phyloP scores from a whole-genome alignment of 2,113 vertebrate species.

The Ptyas mucosa region DNA sequence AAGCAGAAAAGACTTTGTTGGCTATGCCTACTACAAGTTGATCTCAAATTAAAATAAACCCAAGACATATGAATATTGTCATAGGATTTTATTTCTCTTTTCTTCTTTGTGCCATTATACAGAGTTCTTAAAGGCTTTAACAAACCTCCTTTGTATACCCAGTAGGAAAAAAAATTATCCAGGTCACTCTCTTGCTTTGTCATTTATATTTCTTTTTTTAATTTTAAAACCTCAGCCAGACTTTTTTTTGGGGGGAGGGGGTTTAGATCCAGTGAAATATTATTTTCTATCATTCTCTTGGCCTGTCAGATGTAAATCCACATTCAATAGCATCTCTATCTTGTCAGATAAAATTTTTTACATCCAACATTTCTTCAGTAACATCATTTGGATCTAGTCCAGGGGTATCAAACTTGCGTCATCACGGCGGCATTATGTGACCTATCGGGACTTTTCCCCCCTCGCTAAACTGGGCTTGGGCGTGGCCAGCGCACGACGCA shows the following conservation, averaged over 20 bases:
- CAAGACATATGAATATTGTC: not conserved
- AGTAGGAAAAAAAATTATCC: not conserved
- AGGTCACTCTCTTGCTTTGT: not conserved
- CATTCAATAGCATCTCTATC: not conserved
- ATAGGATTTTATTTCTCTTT: not conserved
- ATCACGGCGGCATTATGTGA: no score
- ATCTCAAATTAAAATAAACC: not conserved
- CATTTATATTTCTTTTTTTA: not conserved
- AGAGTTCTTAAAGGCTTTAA: not conserved
- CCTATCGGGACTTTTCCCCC: no score
- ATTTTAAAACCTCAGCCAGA: not conserved
- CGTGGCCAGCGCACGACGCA: no score
- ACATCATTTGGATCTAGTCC: not conserved
- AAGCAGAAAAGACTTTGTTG: not conserved
- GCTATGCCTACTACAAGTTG: not conserved
- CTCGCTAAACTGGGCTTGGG: no score
- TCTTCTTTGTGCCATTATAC: not conserved
- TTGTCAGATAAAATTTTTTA: not conserved
- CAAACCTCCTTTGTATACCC: not conserved
- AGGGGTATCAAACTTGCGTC: no score
- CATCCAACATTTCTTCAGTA: not conserved
- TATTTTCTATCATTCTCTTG: not conserved
- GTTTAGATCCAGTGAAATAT: not conserved
- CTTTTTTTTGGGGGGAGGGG: not conserved
- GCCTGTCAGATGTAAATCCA: not conserved